phyloP scores from a whole-genome alignment of 2,797 vertebrate species.

The Ispidina lecontei region DNA sequence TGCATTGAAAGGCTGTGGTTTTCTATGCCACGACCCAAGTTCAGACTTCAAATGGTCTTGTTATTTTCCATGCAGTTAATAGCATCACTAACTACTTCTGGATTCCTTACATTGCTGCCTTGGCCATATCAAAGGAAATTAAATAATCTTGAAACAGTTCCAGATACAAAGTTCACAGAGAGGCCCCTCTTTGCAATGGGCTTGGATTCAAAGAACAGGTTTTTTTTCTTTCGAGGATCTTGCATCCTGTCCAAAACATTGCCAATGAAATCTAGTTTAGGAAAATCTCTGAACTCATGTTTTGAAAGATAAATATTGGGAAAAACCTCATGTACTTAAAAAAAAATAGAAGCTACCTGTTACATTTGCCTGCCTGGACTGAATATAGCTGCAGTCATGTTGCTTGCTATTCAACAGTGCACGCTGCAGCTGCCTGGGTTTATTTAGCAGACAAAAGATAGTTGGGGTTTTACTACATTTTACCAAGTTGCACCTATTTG shows the following conservation, averaged over 20 bases:
- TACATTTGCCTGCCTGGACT: not conserved
- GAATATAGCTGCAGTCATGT: not conserved
- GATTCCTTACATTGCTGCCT: conserved; percentile 22
- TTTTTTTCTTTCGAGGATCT: not conserved
- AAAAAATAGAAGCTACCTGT: not conserved
- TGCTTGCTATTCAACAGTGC: not conserved
- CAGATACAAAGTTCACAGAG: conserved; percentile 3
- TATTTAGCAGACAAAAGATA: not conserved
- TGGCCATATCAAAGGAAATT: conserved; percentile 36
- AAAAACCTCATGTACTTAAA: not conserved
- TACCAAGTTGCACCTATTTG: not conserved
- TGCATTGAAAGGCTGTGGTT: not conserved
- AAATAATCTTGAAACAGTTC: conserved; percentile 46
- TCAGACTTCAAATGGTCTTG: not conserved
- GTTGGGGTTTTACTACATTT: accelerated
- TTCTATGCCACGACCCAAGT: not conserved
- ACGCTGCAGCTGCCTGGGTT: not conserved
- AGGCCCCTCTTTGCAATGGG: not conserved
- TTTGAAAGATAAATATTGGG: not conserved
- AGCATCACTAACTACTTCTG: conserved; percentile 9
- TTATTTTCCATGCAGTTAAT: conserved; percentile 12
- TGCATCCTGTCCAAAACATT: not conserved
- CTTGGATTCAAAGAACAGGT: not conserved
- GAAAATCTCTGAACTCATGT: not conserved
- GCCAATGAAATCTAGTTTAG: not conserved